Evolutionary conservation across 1,140 invertebrate species (phyloP).

Genomic region (Thaumatotibia leucotreta): DNA sequence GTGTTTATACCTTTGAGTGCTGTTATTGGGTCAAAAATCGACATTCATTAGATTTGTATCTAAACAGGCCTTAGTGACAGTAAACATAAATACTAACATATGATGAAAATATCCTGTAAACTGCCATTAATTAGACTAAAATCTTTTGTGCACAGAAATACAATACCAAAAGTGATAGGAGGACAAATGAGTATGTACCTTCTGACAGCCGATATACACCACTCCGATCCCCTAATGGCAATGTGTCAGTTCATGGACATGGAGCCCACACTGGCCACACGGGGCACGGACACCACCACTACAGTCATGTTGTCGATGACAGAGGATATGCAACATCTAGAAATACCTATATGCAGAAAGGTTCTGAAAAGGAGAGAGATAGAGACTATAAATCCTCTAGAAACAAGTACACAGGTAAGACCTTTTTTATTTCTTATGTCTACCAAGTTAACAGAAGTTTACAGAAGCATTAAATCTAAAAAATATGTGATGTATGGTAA

Average conservation of each 20-base stretch:
- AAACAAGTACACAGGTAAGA: conserved; percentile 81
- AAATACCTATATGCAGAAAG: conserved; percentile 86
- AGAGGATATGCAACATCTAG: conserved; percentile 78
- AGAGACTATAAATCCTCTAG: conserved; percentile 91
- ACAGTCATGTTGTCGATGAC: conserved; percentile 84
- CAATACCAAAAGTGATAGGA: conserved; percentile 59
- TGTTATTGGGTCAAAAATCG: neutral
- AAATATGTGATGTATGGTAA: too few species aligned
- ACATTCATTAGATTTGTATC: neutral
- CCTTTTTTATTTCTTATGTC: too few species aligned
- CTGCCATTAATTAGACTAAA: conserved; percentile 11
- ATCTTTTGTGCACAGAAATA: conserved; percentile 55
- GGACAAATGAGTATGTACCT: conserved; percentile 75
- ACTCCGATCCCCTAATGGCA: conserved; percentile 67
- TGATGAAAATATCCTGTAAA: neutral
- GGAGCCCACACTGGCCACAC: conserved; percentile 83
- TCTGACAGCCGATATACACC: conserved; percentile 63
- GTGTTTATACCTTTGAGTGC: neutral
- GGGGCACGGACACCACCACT: conserved; percentile 80
- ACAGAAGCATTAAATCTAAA: too few species aligned
- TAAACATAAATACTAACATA: neutral
- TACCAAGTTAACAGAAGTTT: too few species aligned
- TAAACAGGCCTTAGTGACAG: neutral
- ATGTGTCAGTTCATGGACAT: conserved; percentile 73
- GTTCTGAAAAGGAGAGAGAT: conserved; percentile 93